Percentiles rank a stretch among this genome's conserved stretches.
phyloP scores from a whole-genome alignment of 2,113 vertebrate species.

The Eulemur rufifrons region DNA sequence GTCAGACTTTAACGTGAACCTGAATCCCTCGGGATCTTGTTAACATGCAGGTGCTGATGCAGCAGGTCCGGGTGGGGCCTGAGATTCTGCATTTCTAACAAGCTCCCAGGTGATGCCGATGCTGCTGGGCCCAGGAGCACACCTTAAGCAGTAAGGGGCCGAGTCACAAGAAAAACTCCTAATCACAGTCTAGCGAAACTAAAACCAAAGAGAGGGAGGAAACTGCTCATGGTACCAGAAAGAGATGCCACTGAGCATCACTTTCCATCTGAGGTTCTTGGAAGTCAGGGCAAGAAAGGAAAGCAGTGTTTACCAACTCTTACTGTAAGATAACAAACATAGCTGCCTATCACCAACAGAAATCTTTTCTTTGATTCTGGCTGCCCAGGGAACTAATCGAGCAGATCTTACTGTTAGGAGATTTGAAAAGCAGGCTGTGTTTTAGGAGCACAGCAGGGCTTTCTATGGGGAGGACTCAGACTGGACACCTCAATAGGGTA shows the following conservation, averaged over 20 bases:
- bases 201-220: not conserved
- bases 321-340: not conserved
- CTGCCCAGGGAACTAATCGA: not conserved
- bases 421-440: not conserved
- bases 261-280: not conserved
- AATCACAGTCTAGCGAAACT: not conserved
- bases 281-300: not conserved
- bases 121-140: not conserved
- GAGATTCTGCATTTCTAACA: not conserved
- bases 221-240: not conserved
- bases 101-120: not conserved
- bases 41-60: not conserved
- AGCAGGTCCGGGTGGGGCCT: not conserved
- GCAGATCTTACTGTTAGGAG: not conserved
- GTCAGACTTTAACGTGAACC: not conserved
- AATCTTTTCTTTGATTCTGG: not conserved
- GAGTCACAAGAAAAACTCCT: not conserved
- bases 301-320: not conserved
- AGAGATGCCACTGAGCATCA: not conserved
- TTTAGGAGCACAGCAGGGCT: not conserved
- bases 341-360: not conserved
- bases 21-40: not conserved
- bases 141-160: not conserved
- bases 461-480: not conserved
- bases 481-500: not conserved